Percentiles rank a stretch among this genome's conserved stretches.
These are phyloP conservation scores for Lampropteryx suffumata DNA, from an alignment of 2,888 invertebrate genomes.

Conservation along the genomic window DNA sequence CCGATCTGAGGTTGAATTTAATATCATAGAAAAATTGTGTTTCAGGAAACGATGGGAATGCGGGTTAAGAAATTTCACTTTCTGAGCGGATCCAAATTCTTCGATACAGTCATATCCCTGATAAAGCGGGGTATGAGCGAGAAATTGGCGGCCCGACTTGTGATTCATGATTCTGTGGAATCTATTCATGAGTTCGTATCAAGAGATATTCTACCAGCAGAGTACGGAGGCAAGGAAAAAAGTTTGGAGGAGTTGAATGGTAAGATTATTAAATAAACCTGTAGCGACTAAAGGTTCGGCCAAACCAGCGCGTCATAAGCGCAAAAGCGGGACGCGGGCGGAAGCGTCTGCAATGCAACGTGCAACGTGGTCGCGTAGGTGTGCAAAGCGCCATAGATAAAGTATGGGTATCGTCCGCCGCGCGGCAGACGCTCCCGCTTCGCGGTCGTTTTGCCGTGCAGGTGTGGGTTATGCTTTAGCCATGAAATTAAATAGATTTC, in stretches of 20 bases:
- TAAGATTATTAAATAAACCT: conserved; percentile 25
- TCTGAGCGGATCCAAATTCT: conserved; percentile 42
- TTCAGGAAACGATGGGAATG: conserved; percentile 43
- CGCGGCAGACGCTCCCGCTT: too few species aligned
- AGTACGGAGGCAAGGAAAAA: conserved; percentile 43
- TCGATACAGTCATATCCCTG: conserved; percentile 36
- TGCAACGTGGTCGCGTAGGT: too few species aligned
- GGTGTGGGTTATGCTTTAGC: too few species aligned
- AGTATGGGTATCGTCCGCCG: too few species aligned
- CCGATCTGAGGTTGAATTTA: too few species aligned
- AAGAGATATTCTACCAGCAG: conserved; percentile 41
- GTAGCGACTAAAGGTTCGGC: too few species aligned
- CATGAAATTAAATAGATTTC: too few species aligned
- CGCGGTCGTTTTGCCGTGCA: too few species aligned
- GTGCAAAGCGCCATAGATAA: too few species aligned
- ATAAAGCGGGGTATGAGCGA: conserved; percentile 41
- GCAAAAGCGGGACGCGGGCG: too few species aligned
- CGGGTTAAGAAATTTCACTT: conserved; percentile 42
- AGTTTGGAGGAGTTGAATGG: conserved; percentile 39
- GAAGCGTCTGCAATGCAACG: too few species aligned
- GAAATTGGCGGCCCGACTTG: conserved; percentile 40
- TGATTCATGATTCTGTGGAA: conserved; percentile 39
- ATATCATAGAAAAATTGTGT: conserved; percentile 5
- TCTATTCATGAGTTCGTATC: conserved; percentile 39
- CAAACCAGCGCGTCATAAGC: too few species aligned